Evolutionary conservation across 2,113 vertebrate species (phyloP).

Genomic region (Dipodomys spectabilis): DNA sequence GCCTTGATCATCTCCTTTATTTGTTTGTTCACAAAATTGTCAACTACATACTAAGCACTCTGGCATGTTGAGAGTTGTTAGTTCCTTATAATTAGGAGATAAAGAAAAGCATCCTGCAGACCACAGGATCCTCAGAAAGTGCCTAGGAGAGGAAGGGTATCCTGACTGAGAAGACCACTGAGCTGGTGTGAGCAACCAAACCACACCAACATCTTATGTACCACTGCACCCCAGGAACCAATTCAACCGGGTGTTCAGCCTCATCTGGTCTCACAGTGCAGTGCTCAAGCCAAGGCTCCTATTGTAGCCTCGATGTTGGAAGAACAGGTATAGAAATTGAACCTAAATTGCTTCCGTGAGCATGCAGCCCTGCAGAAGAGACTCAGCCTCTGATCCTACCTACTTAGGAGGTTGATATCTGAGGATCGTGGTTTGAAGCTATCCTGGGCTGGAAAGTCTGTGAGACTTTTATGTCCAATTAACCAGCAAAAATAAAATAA

Average conservation of each 20-base stretch:
- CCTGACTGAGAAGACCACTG: accelerated
- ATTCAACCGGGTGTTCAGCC: too few species aligned
- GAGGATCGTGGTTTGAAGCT: too few species aligned
- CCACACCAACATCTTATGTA: too few species aligned
- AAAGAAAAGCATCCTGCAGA: not conserved
- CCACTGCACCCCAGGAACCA: too few species aligned
- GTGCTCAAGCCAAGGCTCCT: too few species aligned
- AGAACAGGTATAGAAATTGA: not conserved
- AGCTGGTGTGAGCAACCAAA: not conserved
- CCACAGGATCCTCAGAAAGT: not conserved
- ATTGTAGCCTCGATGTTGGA: not conserved
- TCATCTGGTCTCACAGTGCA: too few species aligned
- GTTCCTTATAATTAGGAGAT: not conserved
- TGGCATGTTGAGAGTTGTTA: not conserved
- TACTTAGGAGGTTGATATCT: too few species aligned
- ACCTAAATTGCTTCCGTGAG: not conserved
- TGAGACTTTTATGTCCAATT: too few species aligned
- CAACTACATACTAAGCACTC: too few species aligned
- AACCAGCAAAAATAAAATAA: too few species aligned
- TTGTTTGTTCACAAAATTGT: not conserved
- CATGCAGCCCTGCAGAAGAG: not conserved
- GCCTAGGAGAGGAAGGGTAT: not conserved
- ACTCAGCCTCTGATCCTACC: too few species aligned
- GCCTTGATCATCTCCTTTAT: not conserved
- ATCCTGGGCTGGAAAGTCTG: too few species aligned